Percentiles rank a stretch among this genome's conserved stretches.
Conservation (phyloP, 2,888 invertebrate genomes). For the Lasiommata megera region DNA sequence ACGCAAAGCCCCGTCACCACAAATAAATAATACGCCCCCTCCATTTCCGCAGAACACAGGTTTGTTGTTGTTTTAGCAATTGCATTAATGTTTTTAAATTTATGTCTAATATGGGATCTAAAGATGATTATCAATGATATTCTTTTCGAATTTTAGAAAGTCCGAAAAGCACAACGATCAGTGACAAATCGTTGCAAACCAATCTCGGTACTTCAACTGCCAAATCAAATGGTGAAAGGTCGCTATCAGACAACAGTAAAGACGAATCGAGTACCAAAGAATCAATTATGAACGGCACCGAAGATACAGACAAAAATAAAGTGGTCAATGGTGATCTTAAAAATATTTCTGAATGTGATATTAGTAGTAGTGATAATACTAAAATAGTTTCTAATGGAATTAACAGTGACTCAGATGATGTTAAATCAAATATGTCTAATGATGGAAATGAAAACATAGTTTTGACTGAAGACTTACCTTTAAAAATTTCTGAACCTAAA, state of each 20-base stretch:
- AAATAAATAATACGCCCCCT: slow-evolving; percentile 54
- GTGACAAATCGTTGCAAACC: slow-evolving; percentile 55
- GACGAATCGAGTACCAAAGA: slow-evolving; percentile 73
- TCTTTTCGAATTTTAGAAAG: slow-evolving; percentile 51
- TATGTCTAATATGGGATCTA: no score
- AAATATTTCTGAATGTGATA: slow-evolving; percentile 76
- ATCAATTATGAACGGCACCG: slow-evolving; percentile 68
- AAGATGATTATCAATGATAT: neutral
- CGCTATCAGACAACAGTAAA: slow-evolving; percentile 51
- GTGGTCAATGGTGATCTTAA: slow-evolving; percentile 68
- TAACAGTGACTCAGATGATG: slow-evolving; percentile 66
- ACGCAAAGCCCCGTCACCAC: slow-evolving; percentile 66
- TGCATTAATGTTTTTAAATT: neutral
- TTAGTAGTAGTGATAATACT: slow-evolving; percentile 76
- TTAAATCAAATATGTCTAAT: slow-evolving; percentile 66
- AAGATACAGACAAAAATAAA: slow-evolving; percentile 47
- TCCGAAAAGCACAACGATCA: slow-evolving; percentile 55
- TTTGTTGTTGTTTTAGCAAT: slow-evolving; percentile 32
- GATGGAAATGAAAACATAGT: slow-evolving; percentile 46
- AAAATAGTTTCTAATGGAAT: slow-evolving; percentile 77
- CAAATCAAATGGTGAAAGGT: slow-evolving; percentile 62
- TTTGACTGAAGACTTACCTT: slow-evolving; percentile 44
- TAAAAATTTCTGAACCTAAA: slow-evolving; percentile 51
- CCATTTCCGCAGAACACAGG: slow-evolving; percentile 65
- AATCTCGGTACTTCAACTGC: slow-evolving; percentile 49